These are phyloP conservation scores for Ypsolopha sequella DNA, from an alignment of 2,888 invertebrate genomes.

Conservation along the genomic window DNA sequence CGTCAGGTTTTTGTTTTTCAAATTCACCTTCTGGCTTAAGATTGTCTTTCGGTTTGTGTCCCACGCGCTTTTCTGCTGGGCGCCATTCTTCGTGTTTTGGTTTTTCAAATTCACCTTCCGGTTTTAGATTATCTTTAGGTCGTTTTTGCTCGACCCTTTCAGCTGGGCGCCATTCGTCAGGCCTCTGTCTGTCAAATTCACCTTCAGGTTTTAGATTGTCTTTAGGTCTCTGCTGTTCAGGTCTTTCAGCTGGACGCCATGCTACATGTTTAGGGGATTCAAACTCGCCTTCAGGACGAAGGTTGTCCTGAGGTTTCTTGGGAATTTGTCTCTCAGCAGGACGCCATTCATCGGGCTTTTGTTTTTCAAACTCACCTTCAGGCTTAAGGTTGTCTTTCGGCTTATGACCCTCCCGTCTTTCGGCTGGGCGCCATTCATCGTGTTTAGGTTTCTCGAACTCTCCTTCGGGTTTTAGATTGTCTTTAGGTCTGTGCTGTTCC, in stretches of 20 bases:
- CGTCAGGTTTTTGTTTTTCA: constrained; percentile 41
- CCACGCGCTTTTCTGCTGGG: constrained; percentile 41
- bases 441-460: constrained; percentile 49
- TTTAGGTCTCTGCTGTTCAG: constrained; percentile 44
- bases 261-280: constrained; percentile 30
- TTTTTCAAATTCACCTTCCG: constrained; percentile 46
- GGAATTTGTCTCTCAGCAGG: constrained; percentile 57
- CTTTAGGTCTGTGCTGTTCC: constrained; percentile 62
- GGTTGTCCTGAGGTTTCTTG: constrained; percentile 62
- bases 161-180: constrained; percentile 30
- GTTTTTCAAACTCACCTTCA: constrained; percentile 62
- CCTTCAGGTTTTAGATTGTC: constrained; percentile 73
- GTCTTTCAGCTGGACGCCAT: constrained; percentile 61
- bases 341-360: constrained; percentile 37
- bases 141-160: constrained; percentile 28
- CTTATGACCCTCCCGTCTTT: constrained; percentile 31
- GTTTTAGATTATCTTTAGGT: constrained; percentile 55
- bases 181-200: constrained; percentile 55
- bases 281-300: constrained; percentile 64
- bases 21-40: constrained; percentile 64
- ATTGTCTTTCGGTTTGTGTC: constrained; percentile 34
- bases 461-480: constrained; percentile 72
- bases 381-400: constrained; percentile 65
- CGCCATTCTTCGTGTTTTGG: constrained; percentile 34
- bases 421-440: constrained; percentile 37